phyloP scores from a whole-genome alignment of 2,888 invertebrate species.

The Germaria angustata region DNA sequence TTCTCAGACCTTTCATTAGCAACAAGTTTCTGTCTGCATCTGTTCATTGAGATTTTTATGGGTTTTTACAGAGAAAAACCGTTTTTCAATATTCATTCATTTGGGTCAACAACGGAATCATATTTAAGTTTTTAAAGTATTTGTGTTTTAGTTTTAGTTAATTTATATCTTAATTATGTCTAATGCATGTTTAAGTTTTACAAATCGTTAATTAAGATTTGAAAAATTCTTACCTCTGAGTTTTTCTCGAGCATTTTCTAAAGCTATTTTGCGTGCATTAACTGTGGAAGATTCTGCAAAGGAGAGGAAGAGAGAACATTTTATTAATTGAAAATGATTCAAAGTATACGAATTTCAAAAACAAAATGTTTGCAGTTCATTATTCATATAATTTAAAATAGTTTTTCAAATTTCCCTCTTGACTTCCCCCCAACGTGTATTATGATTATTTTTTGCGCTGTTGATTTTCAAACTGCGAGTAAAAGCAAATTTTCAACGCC shows the following conservation, averaged over 20 bases:
- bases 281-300: constrained; percentile 73
- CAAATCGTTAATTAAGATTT: no score
- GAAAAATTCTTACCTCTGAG: constrained; percentile 70
- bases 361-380: neutral
- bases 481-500: constrained; percentile 64
- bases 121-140: no score
- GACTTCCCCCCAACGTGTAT: neutral
- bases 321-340: constrained; percentile 7
- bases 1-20: no score
- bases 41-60: no score
- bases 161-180: no score
- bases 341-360: neutral
- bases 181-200: no score
- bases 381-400: neutral
- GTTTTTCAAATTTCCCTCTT: neutral
- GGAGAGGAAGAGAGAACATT: neutral
- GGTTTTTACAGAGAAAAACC: no score
- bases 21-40: no score
- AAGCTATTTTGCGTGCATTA: constrained; percentile 74
- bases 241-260: constrained; percentile 74
- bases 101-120: no score
- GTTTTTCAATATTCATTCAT: no score
- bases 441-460: neutral
- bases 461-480: no score
- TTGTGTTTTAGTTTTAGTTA: no score